Conservation (phyloP, 2,113 vertebrate species). For the Falco punctatus region DNA sequence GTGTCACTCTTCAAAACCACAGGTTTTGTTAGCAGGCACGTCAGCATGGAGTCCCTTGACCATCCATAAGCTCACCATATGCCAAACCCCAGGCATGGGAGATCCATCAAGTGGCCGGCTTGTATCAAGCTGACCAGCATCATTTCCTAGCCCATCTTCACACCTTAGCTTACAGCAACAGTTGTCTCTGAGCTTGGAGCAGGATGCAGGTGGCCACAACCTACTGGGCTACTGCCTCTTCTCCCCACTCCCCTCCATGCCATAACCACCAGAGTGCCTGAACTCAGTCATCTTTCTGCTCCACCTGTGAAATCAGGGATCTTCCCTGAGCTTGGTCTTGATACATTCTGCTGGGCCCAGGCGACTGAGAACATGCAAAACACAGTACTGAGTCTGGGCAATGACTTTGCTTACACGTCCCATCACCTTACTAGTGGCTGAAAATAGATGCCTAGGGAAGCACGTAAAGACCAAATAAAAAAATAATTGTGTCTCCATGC, state of each 20-base stretch:
- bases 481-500: background rate
- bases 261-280: background rate
- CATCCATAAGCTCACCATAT: rapidly evolving
- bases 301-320: background rate
- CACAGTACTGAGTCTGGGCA: background rate
- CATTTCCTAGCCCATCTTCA: background rate
- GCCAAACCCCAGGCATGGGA: background rate
- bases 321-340: background rate
- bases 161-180: background rate
- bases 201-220: background rate
- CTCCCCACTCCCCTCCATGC: background rate
- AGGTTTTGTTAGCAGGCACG: background rate
- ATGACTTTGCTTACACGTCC: background rate
- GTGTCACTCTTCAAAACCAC: background rate
- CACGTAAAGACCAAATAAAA: background rate
- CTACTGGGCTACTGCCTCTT: background rate
- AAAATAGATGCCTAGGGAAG: background rate
- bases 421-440: background rate
- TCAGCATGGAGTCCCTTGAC: background rate
- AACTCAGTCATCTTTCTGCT: background rate
- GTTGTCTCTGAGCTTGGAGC: background rate
- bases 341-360: background rate
- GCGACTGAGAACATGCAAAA: background rate
- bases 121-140: background rate
- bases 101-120: background rate